These are phyloP conservation scores for Sycophila sp. DNA, from an alignment of 1,140 invertebrate genomes.

Conservation along the genomic window DNA sequence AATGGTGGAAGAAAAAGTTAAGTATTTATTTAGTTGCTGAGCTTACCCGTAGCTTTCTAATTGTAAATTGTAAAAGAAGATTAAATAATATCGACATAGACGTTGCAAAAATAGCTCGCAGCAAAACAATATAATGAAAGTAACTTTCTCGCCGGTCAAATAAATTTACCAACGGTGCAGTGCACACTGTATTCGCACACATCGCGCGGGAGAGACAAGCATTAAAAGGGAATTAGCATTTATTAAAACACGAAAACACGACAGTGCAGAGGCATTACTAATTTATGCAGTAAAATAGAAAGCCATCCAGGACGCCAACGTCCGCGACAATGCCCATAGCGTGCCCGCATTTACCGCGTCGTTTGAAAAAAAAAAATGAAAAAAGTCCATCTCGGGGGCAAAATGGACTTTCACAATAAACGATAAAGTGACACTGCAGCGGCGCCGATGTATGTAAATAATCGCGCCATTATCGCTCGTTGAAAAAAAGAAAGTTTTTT, in stretches of 20 bases:
- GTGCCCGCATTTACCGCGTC: neutral
- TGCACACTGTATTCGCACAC: neutral
- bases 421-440: neutral
- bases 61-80: too few species aligned
- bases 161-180: neutral
- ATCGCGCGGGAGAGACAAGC: neutral
- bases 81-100: too few species aligned
- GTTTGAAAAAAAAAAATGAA: neutral
- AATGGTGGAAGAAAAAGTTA: too few species aligned
- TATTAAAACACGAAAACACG: neutral
- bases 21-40: too few species aligned
- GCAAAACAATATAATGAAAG: constrained; percentile 19
- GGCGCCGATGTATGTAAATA: constrained; percentile 9
- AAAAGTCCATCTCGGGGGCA: neutral
- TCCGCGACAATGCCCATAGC: neutral
- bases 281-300: neutral
- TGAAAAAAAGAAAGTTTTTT: too few species aligned
- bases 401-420: constrained; percentile 19
- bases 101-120: too few species aligned
- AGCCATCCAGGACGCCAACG: too few species aligned
- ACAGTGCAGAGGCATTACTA: neutral
- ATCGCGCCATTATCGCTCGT: neutral
- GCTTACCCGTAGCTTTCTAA: too few species aligned
- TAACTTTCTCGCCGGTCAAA: constrained; percentile 6
- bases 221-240: constrained; percentile 1